Evolutionary conservation across 2,113 vertebrate species (phyloP), one percentile per base, ranked within the genome.

Genomic region (Nerophis ophidion): DNA sequence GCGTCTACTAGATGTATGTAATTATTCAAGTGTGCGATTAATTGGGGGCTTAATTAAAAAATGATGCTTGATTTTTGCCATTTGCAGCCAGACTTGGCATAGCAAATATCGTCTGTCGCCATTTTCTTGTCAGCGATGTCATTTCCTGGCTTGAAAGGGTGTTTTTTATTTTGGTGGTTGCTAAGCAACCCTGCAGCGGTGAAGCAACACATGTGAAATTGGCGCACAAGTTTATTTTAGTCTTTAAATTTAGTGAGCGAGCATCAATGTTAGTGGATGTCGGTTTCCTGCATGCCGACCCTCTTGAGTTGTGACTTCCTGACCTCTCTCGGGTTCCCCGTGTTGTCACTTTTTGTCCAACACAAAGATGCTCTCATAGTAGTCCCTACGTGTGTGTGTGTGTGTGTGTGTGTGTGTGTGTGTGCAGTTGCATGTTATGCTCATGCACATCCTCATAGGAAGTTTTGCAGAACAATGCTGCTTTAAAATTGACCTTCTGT

Each of bases 381-480:
- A 44, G 12, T 44, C 40, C 40, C 40, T 44, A 3, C 0, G 6
- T 44, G 40, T 33, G 51, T 36, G 34, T 10, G 26, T 35, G 19
- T 15, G 48, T 26, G 48, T 3, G 17, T 10, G 36, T 14, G 49
- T 26, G 19, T 9, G 49, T 26, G 16, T 12, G 47, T 16, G 47
- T 5, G 17, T 10, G 36, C 7, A 12, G 38, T 16, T 38, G n/a
- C 15, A 11, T 40, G 36, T 16, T 10, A 36, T 42, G 54, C 40
- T 17, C n/a, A 12, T 19, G n/a, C 54, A 56, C 54, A 56, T 56
- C 54, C 54, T 19, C 16, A n/a, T 13, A 56, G 54, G 54, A 56
- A 56, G 38, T 56, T 16, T 10, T 13, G 42, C 16, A 42, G 54
- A 56, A 56, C 54, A 56, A 56, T 56, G 54, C 10, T 10, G 36